Conservation (phyloP, 2,113 vertebrate genomes). For the Embiotoca jacksoni region DNA sequence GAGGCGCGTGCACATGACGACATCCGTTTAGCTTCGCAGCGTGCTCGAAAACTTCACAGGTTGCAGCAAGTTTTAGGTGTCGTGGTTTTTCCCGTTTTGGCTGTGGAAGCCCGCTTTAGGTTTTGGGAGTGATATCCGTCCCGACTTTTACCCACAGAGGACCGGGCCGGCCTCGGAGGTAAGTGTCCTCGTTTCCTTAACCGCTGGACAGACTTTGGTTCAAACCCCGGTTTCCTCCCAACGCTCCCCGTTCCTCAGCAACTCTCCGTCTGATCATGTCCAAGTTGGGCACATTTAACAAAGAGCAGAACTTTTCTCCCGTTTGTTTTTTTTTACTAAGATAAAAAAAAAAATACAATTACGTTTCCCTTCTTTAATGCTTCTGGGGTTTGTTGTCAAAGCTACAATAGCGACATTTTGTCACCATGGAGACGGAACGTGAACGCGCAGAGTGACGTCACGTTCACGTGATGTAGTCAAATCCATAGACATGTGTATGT, state of each 20-base stretch:
- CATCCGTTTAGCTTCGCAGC: neutral
- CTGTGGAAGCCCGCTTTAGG: neutral
- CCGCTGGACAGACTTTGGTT: neutral
- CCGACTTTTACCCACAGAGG: neutral
- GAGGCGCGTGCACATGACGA: constrained; percentile 51
- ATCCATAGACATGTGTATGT: too few relatives aligned
- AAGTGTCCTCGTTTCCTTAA: constrained; percentile 14
- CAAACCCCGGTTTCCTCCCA: neutral
- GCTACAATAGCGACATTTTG: constrained; percentile 39
- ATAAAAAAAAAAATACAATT: neutral
- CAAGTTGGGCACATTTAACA: neutral
- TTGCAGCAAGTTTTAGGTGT: neutral
- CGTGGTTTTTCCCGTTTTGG: neutral
- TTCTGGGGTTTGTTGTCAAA: constrained; percentile 63
- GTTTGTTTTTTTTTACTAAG: neutral
- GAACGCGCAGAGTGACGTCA: constrained; percentile 68
- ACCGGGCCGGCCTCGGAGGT: constrained; percentile 25
- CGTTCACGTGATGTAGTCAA: neutral
- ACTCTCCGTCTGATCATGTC: neutral
- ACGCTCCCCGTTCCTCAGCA: neutral
- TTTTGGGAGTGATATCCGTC: neutral
- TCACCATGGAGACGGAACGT: constrained; percentile 77
- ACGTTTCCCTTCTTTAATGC: neutral
- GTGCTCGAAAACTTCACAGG: constrained; percentile 17
- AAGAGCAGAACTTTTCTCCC: neutral